Evolutionary conservation across 92 coral and sea anemone species (phyloP), one percentile per base, ranked within the genome.

Genomic region (Zoanthus gigantus): DNA sequence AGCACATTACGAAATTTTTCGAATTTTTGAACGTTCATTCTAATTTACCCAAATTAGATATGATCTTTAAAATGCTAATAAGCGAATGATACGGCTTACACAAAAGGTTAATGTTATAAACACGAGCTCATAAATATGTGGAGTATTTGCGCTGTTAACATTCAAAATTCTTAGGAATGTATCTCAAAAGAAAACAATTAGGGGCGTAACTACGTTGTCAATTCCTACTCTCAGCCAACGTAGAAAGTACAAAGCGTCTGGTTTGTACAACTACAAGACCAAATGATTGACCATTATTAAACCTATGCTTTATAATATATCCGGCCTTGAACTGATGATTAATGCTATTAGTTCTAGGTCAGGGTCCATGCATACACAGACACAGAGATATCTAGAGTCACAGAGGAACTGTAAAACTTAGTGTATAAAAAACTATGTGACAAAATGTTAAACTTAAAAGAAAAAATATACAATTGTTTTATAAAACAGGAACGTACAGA

Each of bases 11-110:
- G 50, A 34, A 65, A 46, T 47, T 46, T 16, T 81, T n/a, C 23
- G 74, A 46, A 66, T 81, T 37, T 67, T 81, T 81, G 82, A 45
- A 23, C 85, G 14, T 65, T 65, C 23, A 9, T 63, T 81, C 85
- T 67, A 46, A 81, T 47, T 57, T 60, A 32, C 42, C 42, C 42
- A 37, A 81, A 73, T 29, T 44, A 42, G 63, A 28, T 60, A 28
- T 81, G 75, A 66, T 46, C n/a, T 80, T 45, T 69, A 29, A 47
- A 67, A 46, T 47, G 61, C 45, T 17, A 45, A 50, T 47, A 10
- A 1, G 65, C 10, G 37, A 50, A 32, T 28, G 52, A 63, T 23
- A 18, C 8, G 29, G 5, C 4, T 63, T 63, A 28, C 17, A 63
- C 30, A 28, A 16, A 17, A 63, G 69, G 56, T 50, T 50, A 17